Evolutionary conservation across 1,140 invertebrate genomes (phyloP).

Genomic region (Pteromalus puparum): DNA sequence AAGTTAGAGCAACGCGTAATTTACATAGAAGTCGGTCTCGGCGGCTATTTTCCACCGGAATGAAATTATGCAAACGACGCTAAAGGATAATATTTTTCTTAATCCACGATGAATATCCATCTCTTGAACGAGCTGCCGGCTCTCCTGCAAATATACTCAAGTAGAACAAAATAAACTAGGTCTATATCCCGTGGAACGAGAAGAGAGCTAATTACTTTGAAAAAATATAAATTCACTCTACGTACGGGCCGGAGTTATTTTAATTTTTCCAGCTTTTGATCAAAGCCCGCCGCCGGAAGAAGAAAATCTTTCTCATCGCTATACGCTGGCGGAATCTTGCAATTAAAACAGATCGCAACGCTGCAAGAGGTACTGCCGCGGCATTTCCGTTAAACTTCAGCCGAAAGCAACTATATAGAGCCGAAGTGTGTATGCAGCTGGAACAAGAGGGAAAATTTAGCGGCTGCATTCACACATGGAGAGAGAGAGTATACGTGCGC

Average conservation of each 20-base stretch:
- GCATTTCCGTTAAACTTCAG: background rate
- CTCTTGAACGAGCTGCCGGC: no score
- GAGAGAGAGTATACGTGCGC: no score
- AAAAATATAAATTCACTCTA: background rate
- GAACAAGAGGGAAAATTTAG: conserved; percentile 17
- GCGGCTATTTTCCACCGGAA: background rate
- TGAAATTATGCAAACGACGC: background rate
- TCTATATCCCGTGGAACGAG: no score
- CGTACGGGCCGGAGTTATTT: background rate
- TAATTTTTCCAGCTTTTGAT: background rate
- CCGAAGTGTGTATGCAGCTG: background rate
- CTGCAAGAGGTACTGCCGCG: background rate
- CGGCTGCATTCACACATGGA: background rate
- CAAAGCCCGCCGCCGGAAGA: background rate
- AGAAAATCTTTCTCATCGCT: background rate
- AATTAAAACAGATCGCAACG: background rate
- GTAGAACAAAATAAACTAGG: background rate
- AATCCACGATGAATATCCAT: background rate
- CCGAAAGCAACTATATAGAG: background rate
- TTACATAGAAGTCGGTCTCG: background rate
- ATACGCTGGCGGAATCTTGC: background rate
- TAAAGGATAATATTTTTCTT: background rate
- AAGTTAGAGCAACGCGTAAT: background rate
- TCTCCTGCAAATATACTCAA: no score
- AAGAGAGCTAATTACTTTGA: background rate